These are phyloP conservation scores for Cygnus buccinator DNA, from an alignment of 2,113 vertebrate genomes.

Conservation along the genomic window DNA sequence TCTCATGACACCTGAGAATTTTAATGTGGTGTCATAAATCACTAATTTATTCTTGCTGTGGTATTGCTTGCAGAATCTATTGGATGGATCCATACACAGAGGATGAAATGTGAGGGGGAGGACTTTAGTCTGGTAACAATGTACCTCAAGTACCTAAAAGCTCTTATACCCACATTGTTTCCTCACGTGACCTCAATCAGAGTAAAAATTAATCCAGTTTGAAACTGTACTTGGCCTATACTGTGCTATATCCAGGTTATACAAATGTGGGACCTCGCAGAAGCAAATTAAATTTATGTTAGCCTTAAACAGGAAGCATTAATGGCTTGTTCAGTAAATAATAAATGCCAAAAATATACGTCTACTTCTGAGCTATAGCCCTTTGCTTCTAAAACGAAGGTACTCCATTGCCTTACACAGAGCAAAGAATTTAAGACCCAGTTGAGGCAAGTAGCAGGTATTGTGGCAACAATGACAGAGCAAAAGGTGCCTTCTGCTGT, in stretches of 20 bases:
- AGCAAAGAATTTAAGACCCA: background rate
- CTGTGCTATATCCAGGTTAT: background rate
- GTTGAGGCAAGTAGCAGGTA: background rate
- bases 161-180: background rate
- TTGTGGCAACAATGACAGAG: background rate
- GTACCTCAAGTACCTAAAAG: background rate
- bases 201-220: background rate
- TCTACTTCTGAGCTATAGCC: background rate
- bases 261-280: background rate
- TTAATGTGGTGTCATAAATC: conserved; percentile 49
- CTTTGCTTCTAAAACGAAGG: background rate
- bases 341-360: background rate
- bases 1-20: conserved; percentile 40
- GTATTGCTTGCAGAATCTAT: conserved; percentile 50
- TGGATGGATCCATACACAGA: background rate
- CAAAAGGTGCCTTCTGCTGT: background rate
- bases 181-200: background rate
- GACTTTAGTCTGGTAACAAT: background rate
- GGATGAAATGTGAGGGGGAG: background rate
- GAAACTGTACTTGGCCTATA: background rate
- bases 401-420: background rate
- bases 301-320: background rate
- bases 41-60: conserved; percentile 42
- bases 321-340: background rate
- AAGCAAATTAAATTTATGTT: background rate